These are phyloP conservation scores for Anomalospiza imberbis DNA, from an alignment of 2,797 vertebrate genomes.

Conservation along the genomic window DNA sequence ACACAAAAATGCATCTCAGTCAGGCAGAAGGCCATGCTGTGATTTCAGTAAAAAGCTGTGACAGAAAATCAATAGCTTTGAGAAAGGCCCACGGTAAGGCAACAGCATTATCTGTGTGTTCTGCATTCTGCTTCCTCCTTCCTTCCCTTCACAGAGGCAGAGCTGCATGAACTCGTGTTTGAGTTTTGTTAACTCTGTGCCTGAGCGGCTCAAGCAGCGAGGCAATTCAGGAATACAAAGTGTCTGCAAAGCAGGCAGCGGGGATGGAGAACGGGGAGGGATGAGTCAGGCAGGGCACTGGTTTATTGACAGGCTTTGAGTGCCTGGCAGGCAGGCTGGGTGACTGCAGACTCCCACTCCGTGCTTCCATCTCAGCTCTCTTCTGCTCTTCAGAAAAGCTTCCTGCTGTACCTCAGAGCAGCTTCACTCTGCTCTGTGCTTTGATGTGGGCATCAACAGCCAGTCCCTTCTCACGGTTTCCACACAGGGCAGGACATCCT, in stretches of 20 bases:
- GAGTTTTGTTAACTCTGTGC: slow-evolving; percentile 30
- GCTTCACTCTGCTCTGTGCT: not conserved
- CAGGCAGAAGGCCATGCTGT: slow-evolving; percentile 17
- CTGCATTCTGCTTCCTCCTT: not conserved
- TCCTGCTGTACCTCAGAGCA: not conserved
- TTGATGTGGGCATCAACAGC: not conserved
- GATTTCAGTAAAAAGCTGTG: slow-evolving; percentile 34
- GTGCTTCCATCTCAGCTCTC: not conserved
- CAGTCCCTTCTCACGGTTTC: not conserved
- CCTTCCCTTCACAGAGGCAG: not conserved
- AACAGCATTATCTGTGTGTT: not conserved
- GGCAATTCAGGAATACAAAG: not conserved
- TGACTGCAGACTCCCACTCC: not conserved
- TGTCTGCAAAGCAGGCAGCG: not conserved
- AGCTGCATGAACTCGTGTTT: not conserved
- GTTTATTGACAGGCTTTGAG: not conserved
- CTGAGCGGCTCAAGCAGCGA: not conserved
- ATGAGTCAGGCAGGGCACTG: not conserved
- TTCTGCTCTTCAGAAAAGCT: not conserved
- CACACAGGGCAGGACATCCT: not conserved
- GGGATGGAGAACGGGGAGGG: not conserved
- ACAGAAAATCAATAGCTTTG: slow-evolving; percentile 55
- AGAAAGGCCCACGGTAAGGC: slow-evolving; percentile 4
- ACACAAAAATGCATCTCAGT: slow-evolving; percentile 26
- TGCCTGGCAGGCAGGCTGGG: not conserved